Evolutionary conservation across 2,797 vertebrate species (phyloP).

Genomic region (Xenopus petersii): DNA sequence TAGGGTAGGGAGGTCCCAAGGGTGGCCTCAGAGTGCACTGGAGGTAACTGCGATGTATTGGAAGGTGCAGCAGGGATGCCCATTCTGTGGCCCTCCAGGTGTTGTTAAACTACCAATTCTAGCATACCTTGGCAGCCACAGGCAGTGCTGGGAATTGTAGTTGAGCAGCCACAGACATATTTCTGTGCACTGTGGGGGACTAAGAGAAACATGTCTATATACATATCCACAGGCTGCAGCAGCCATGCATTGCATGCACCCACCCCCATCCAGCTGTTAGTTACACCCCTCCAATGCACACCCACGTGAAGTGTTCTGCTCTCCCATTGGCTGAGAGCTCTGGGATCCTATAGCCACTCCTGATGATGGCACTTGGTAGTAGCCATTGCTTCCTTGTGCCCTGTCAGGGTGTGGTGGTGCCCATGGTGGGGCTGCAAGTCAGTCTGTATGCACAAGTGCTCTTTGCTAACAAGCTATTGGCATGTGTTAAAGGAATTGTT

Average conservation of each 20-base stretch:
- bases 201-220: no score
- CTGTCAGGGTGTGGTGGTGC: slow-evolving; percentile 60
- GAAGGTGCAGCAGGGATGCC: neutral
- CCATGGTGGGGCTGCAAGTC: no score
- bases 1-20: slow-evolving; percentile 44
- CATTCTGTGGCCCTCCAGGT: no score
- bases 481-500: no score
- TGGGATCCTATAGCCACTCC: slow-evolving; percentile 33
- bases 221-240: neutral
- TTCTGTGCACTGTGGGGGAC: no score
- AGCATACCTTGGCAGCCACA: no score
- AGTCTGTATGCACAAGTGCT: no score
- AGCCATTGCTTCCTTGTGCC: slow-evolving; percentile 73
- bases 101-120: no score
- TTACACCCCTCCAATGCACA: slow-evolving; percentile 20
- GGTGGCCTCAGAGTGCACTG: slow-evolving; percentile 22
- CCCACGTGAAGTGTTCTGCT: slow-evolving; percentile 12
- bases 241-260: slow-evolving; percentile 7
- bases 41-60: neutral
- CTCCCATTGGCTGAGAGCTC: slow-evolving; percentile 28
- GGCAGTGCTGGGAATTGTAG: no score
- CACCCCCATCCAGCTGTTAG: neutral
- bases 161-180: no score
- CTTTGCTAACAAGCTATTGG: no score
- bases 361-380: slow-evolving; percentile 48